Evolutionary conservation across 2,888 invertebrate genomes (phyloP).

Genomic region (Stomorhina lunata): DNA sequence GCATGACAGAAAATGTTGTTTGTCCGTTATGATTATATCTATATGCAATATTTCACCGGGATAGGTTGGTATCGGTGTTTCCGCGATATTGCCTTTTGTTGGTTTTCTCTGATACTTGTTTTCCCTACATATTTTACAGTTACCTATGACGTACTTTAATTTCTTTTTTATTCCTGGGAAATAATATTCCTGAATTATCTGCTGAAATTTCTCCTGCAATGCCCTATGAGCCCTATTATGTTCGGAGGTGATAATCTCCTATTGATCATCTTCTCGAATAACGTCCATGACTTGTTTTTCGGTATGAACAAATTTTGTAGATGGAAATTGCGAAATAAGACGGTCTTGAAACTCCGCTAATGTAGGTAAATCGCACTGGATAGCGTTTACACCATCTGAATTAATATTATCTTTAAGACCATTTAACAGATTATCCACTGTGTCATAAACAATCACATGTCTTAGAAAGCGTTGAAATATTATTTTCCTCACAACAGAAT

Average conservation of each 20-base stretch:
- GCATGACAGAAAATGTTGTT: slow-evolving; percentile 39
- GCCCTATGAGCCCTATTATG: too few species aligned
- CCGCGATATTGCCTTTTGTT: neutral
- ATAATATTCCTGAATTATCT: slow-evolving; percentile 32
- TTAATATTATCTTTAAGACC: slow-evolving; percentile 8
- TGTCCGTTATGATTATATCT: slow-evolving; percentile 40
- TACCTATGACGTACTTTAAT: neutral
- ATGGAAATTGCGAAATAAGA: slow-evolving; percentile 32
- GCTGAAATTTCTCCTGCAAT: slow-evolving; percentile 21
- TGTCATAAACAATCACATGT: slow-evolving; percentile 16
- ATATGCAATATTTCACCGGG: slow-evolving; percentile 46
- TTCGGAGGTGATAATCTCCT: too few species aligned
- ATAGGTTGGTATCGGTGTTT: slow-evolving; percentile 39
- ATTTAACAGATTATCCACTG: neutral
- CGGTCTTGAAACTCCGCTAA: slow-evolving; percentile 29
- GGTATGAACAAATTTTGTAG: too few species aligned
- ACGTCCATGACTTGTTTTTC: too few species aligned
- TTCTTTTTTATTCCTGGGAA: slow-evolving; percentile 40
- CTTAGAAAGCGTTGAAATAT: slow-evolving; percentile 26
- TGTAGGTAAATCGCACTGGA: slow-evolving; percentile 21
- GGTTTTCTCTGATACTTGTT: slow-evolving; percentile 60
- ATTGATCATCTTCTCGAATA: too few species aligned
- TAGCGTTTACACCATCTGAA: slow-evolving; percentile 28
- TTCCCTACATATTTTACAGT: slow-evolving; percentile 50
- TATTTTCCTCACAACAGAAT: slow-evolving; percentile 4